These are phyloP conservation scores for Schizopygopsis malacanthus DNA, from an alignment of 2,797 vertebrate genomes.

Conservation along the genomic window DNA sequence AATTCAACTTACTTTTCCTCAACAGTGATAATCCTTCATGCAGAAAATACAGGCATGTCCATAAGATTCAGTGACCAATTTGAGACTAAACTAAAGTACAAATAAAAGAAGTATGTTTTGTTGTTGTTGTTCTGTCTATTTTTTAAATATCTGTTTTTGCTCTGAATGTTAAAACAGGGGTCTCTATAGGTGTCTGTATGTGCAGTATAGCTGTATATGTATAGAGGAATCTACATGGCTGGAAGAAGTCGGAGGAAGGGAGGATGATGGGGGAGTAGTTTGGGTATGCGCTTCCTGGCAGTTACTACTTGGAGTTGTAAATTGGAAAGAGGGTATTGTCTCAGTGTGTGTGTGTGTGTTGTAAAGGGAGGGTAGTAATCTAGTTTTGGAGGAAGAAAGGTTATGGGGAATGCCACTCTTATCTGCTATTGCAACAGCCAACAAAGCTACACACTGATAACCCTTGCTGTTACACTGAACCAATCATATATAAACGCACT, in stretches of 20 bases:
- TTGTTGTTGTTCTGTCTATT: not conserved
- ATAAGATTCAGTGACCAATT: not conserved
- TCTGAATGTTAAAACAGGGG: not conserved
- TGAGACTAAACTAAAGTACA: not conserved
- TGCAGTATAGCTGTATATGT: not conserved
- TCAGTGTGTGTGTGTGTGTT: slow-evolving; percentile 60
- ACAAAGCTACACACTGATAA: slow-evolving; percentile 59
- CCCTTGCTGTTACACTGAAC: slow-evolving; percentile 49
- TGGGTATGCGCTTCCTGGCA: slow-evolving; percentile 56
- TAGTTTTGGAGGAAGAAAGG: slow-evolving; percentile 58
- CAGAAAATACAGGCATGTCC: not conserved
- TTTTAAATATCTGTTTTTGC: not conserved
- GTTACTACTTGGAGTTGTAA: slow-evolving; percentile 59
- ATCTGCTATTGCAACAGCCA: slow-evolving; percentile 56
- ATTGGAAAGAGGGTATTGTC: slow-evolving; percentile 48
- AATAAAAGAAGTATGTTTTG: not conserved
- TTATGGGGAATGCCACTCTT: slow-evolving; percentile 55
- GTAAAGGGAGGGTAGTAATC: slow-evolving; percentile 41
- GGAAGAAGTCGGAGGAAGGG: slow-evolving; percentile 20
- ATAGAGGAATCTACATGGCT: slow-evolving; percentile 7
- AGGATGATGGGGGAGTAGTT: slow-evolving; percentile 47
- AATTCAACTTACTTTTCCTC: not conserved
- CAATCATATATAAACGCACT: slow-evolving; percentile 38
- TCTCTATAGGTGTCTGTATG: not conserved
- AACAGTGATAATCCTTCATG: not conserved